Evolutionary conservation across 2,888 invertebrate species (phyloP), one percentile per base, ranked within the genome.

Genomic region (Lydus trimaculatus): DNA sequence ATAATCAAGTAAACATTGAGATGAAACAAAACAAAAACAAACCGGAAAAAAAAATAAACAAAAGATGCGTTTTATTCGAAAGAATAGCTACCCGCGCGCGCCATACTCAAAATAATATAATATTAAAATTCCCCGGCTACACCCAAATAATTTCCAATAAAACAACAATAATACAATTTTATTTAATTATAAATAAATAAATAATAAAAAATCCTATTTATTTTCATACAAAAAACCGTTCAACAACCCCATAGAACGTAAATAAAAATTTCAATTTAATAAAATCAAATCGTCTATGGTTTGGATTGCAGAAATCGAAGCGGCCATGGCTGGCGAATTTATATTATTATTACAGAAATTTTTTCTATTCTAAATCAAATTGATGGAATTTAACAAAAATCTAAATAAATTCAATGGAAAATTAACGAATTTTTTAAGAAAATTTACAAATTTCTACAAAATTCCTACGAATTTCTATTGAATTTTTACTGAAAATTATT

Each of bases 31-130:
- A 23, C 13, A 31, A 60, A 31, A 23, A 25, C 43, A 56, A 64
- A 52, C 52, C 36, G 36, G 65, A 60, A 58, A 31, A 64, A 58
- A 67, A 39, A 11, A 59, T 31, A 43, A 65, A 52, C 67, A 63
- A 58, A 39, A 59, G n/a, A 39, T 66, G 65, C 64, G 20, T 20
- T 43, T 11, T 65, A 69, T 81, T 79, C 75, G 73, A 81, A 80
- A 75, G 71, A 75, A 68, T 67, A 58, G 66, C 73, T 73, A 75
- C 72, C 80, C 82, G 82, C 82, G 82, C 81, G 82, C 83, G 83
- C 82, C 81, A 82, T 81, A 73, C 81, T 82, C 79, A 82, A 84
- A 81, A 83, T 83, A 83, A 83, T 83, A 80, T 76, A 83, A 83
- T 83, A 84, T 84, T 83, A 84, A 84, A 83, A 84, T 82, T 76